Percentiles rank a stretch among this genome's conserved stretches.
These are phyloP conservation scores for Drosophila gunungcola DNA, from an alignment of 1,140 invertebrate species.

Conservation along the genomic window DNA sequence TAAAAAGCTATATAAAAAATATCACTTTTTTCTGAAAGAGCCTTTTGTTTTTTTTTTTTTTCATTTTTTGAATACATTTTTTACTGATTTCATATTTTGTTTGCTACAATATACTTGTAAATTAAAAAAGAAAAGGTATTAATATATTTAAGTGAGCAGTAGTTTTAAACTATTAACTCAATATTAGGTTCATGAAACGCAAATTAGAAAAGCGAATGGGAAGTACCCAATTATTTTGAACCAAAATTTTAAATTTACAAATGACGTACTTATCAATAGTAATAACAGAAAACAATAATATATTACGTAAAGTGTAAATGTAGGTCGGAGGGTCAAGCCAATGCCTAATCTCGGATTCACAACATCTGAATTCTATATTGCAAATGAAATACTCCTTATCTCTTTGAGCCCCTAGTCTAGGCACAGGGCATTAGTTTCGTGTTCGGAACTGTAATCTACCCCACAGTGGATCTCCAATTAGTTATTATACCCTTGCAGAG, in stretches of 20 bases:
- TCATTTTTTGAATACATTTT: too few species aligned
- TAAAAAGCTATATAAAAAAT: too few species aligned
- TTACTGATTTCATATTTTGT: too few species aligned
- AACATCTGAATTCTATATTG: conserved; percentile 10
- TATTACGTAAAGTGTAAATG: conserved; percentile 18
- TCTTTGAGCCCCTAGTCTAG: background rate
- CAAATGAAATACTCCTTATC: conserved; percentile 17
- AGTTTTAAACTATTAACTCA: too few species aligned
- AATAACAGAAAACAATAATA: conserved; percentile 13
- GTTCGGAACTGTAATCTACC: conserved; percentile 4
- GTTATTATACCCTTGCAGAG: too few species aligned
- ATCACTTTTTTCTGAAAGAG: too few species aligned
- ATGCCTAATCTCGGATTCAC: conserved; percentile 21
- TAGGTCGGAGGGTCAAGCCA: conserved; percentile 31
- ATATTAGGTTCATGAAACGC: too few species aligned
- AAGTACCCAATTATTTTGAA: background rate
- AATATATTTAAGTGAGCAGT: too few species aligned
- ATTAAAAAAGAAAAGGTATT: too few species aligned
- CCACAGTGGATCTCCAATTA: background rate
- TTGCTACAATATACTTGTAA: too few species aligned
- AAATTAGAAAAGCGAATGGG: too few species aligned
- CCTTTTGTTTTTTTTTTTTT: too few species aligned
- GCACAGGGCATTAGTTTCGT: background rate
- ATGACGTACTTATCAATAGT: conserved; percentile 6
- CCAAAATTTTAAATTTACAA: background rate